Percentiles rank a stretch among this genome's conserved stretches.
These are phyloP conservation scores for Setophaga coronata DNA, from an alignment of 2,113 vertebrate species.

Conservation along the genomic window DNA sequence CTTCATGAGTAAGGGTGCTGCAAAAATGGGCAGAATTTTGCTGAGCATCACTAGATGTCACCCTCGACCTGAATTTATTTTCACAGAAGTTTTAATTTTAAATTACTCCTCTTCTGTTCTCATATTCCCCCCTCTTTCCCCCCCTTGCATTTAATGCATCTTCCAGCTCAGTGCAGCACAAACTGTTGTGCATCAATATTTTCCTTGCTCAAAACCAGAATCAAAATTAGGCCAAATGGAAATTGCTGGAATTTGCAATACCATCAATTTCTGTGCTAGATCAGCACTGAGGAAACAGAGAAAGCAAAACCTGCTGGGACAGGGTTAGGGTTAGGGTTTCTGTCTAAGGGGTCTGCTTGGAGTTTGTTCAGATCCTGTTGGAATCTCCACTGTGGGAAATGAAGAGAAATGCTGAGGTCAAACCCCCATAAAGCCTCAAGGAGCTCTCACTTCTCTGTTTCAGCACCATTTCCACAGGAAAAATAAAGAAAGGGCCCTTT, in stretches of 20 bases:
- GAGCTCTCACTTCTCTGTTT: not conserved
- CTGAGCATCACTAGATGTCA: conserved; percentile 62
- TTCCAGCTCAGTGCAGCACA: not conserved
- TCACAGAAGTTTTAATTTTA: not conserved
- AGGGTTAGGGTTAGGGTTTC: too few relatives aligned
- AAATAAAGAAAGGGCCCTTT: not conserved
- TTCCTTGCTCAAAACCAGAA: not conserved
- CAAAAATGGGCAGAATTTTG: not conserved
- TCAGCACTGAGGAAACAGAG: not conserved
- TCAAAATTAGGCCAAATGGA: not conserved
- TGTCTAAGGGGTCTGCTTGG: not conserved
- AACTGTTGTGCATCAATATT: not conserved
- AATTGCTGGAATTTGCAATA: not conserved
- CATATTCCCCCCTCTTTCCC: rapidly evolving
- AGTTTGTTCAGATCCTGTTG: not conserved
- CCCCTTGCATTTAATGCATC: not conserved
- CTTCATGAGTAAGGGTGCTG: rapidly evolving
- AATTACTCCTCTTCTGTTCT: not conserved
- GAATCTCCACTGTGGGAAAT: not conserved
- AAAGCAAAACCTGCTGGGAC: not conserved
- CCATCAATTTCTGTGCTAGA: not conserved
- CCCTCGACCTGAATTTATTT: conserved; percentile 11
- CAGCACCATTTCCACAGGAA: not conserved
- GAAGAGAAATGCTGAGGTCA: not conserved
- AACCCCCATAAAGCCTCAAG: not conserved